Conservation (phyloP, 2,888 invertebrate species). For the Caenorhabditis sp. region DNA sequence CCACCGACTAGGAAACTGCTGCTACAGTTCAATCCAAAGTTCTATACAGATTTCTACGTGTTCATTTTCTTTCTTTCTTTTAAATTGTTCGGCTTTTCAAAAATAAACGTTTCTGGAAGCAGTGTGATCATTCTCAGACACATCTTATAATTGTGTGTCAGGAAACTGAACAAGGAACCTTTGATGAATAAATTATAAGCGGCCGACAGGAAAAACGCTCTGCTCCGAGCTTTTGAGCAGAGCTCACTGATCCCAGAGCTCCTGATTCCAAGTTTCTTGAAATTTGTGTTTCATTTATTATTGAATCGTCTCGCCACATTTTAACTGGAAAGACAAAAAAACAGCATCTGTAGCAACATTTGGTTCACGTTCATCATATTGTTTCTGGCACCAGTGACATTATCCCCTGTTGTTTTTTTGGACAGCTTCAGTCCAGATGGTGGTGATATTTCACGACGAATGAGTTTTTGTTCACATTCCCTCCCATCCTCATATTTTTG, state of each 20-base stretch:
- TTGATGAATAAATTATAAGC: conserved; percentile 50
- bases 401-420: conserved; percentile 30
- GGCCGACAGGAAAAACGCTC: conserved; percentile 21
- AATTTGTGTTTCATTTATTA: neutral
- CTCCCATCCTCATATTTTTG: conserved; percentile 8
- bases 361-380: conserved; percentile 4
- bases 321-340: too few relatives aligned
- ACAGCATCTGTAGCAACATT: conserved; percentile 14
- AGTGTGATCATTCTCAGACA: conserved; percentile 28
- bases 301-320: neutral
- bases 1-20: conserved; percentile 61
- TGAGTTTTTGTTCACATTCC: conserved; percentile 33
- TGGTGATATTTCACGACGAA: conserved; percentile 37
- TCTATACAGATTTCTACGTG: conserved; percentile 44
- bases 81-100: neutral
- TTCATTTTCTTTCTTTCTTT: neutral
- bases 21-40: neutral
- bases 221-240: neutral
- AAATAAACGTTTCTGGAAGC: conserved; percentile 32
- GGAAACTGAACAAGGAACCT: conserved; percentile 28
- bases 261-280: neutral
- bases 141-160: conserved; percentile 41
- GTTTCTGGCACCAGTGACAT: neutral
- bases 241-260: too few relatives aligned
- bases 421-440: conserved; percentile 30